Evolutionary conservation across 23 tunicate genomes (phyloP).

Genomic region (Halocynthia aurantium): DNA sequence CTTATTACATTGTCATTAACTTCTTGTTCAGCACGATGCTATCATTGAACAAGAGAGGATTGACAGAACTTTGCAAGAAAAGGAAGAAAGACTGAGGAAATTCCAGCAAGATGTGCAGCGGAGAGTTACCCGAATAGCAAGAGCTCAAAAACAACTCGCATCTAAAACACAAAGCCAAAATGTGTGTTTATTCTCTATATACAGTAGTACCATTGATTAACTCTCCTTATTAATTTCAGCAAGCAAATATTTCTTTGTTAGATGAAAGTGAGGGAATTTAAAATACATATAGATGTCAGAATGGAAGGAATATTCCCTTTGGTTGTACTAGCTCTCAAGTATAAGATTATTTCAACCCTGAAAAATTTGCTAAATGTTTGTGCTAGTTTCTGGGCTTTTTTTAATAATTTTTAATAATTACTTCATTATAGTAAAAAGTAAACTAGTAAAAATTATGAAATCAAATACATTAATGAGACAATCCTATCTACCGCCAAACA

Average conservation of each 20-base stretch:
- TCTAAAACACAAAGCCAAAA: constrained; percentile 34
- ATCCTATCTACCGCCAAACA: too few relatives aligned
- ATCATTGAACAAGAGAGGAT: constrained; percentile 54
- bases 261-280: background rate
- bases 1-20: background rate
- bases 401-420: too few relatives aligned
- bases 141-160: constrained; percentile 29
- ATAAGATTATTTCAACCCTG: too few relatives aligned
- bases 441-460: too few relatives aligned
- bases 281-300: too few relatives aligned
- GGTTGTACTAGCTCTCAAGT: background rate
- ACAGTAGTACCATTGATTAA: background rate
- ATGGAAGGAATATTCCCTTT: background rate
- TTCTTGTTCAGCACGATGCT: constrained; percentile 35
- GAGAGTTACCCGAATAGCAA: constrained; percentile 40
- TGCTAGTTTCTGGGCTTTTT: too few relatives aligned
- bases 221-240: too few relatives aligned
- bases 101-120: constrained; percentile 53
- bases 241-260: too few relatives aligned
- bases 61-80: background rate
- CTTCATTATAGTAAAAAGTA: too few relatives aligned
- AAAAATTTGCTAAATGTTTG: too few relatives aligned
- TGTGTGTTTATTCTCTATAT: constrained; percentile 16
- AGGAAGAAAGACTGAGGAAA: constrained; percentile 31
- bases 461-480: too few relatives aligned